These are phyloP conservation scores for Neodiprion lecontei DNA, from an alignment of 1,140 invertebrate species.

Conservation along the genomic window DNA sequence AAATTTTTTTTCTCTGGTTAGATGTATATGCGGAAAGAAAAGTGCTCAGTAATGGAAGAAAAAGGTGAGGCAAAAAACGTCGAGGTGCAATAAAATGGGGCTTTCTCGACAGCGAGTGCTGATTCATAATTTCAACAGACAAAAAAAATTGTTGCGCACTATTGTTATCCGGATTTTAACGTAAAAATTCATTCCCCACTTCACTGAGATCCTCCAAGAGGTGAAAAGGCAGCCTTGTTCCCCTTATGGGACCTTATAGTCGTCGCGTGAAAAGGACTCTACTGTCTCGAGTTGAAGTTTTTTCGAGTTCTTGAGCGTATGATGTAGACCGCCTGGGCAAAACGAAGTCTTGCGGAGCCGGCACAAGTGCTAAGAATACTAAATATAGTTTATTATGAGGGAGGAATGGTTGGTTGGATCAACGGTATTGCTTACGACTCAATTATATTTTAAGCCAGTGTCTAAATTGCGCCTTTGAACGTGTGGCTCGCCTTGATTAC, in stretches of 20 bases:
- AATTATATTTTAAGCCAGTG: conserved; percentile 15
- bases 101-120: background rate
- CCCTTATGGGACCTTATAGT: too few relatives aligned
- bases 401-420: conserved; percentile 13
- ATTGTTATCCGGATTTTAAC: too few relatives aligned
- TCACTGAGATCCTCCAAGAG: too few relatives aligned
- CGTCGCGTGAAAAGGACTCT: too few relatives aligned
- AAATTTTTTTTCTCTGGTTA: background rate
- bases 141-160: background rate
- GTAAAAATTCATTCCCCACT: too few relatives aligned
- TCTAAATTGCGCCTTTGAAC: conserved; percentile 11
- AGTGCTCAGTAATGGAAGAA: background rate
- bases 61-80: background rate
- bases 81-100: background rate
- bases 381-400: conserved; percentile 8
- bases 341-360: background rate
- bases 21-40: background rate
- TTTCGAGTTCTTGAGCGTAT: too few relatives aligned
- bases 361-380: conserved; percentile 2
- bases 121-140: too few relatives aligned
- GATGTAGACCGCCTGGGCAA: background rate
- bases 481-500: background rate
- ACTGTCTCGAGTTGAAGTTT: too few relatives aligned
- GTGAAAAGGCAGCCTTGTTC: too few relatives aligned
- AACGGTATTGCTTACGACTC: conserved; percentile 20